Conservation (phyloP, 2,113 vertebrate species). For the Turnix velox region DNA sequence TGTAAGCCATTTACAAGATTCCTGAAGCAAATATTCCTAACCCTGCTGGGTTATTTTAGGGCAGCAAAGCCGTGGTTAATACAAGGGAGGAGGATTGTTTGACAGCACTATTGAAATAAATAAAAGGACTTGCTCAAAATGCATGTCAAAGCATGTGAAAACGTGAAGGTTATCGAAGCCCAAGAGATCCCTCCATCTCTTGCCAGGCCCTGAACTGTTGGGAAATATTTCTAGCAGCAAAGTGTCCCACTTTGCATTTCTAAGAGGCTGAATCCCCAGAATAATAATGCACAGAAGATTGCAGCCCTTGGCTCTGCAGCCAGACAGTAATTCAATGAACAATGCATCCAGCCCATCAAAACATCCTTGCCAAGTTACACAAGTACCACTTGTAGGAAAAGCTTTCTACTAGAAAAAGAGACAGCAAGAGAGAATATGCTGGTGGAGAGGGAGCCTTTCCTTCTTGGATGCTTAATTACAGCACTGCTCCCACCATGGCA, state of each 20-base stretch:
- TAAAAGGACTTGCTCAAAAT: slow-evolving; percentile 48
- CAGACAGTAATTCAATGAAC: slow-evolving; percentile 28
- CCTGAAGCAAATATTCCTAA: slow-evolving; percentile 54
- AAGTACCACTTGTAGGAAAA: slow-evolving; percentile 41
- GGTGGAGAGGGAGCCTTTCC: not conserved
- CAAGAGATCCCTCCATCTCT: slow-evolving; percentile 45
- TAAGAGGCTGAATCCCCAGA: slow-evolving; percentile 60
- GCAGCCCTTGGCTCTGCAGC: slow-evolving; percentile 54
- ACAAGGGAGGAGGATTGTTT: not conserved
- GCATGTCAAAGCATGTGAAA: slow-evolving; percentile 31
- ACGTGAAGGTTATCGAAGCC: slow-evolving; percentile 43
- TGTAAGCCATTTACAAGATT: slow-evolving; percentile 58
- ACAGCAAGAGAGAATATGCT: slow-evolving; percentile 22
- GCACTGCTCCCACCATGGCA: rapidly evolving
- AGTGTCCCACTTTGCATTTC: slow-evolving; percentile 56
- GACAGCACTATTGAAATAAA: slow-evolving; percentile 40
- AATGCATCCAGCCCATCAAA: slow-evolving; percentile 16
- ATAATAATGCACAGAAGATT: slow-evolving; percentile 59
- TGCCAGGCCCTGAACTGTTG: slow-evolving; percentile 18
- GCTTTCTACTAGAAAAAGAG: slow-evolving; percentile 33
- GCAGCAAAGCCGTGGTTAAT: slow-evolving; percentile 12
- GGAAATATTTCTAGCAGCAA: slow-evolving; percentile 49
- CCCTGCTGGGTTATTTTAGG: slow-evolving; percentile 50
- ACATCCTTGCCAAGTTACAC: slow-evolving; percentile 41
- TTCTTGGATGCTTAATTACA: not conserved